Evolutionary conservation across 2,113 vertebrate genomes (phyloP), one percentile per base, ranked within the genome.

Genomic region (Pagrus major): DNA sequence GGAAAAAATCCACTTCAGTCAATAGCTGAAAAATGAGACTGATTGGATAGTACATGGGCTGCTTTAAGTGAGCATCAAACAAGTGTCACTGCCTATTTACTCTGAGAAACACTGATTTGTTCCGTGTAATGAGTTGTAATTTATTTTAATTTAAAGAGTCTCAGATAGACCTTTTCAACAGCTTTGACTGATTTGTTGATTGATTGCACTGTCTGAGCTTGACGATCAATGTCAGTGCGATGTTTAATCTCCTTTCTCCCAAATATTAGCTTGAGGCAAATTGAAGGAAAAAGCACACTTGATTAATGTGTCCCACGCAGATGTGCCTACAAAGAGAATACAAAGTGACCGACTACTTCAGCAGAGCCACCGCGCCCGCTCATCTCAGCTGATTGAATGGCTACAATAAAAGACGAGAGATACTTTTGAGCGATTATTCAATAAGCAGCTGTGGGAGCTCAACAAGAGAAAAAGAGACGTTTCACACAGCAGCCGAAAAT

Each of bases 371-470:
- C 15, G 51, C 0, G 71, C 15, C 69, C 37, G 85, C 81, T 81
- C 76, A 61, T 89, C 80, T 63, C 76, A 27, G 33, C 71, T 84
- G 86, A 92, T 82, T 88, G 86, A 90, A 83, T 42, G 70, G 74
- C 39, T 15, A 66, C 78, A 80, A 89, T 92, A 89, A 92, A 87
- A 87, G 76, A 44, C 86, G 10, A n/a, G 81, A 46, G 86, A 71
- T 85, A 80, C 80, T 82, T 90, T 90, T 89, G 85, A 91, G 80
- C 2, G 81, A 91, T 89, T 86, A 90, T 90, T 93, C 77, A 87
- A 88, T 91, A 89, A 91, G 61, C 71, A 81, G 69, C 80, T 70
- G 78, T 47, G 71, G 49, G 73, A 78, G 80, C 73, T 76, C 83
- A 58, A 70, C 80, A 78, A 76, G 46, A 76, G 71, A n/a, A 76